Evolutionary conservation across 1,140 invertebrate genomes (phyloP).

Genomic region (Thalassaphorura encarpata): DNA sequence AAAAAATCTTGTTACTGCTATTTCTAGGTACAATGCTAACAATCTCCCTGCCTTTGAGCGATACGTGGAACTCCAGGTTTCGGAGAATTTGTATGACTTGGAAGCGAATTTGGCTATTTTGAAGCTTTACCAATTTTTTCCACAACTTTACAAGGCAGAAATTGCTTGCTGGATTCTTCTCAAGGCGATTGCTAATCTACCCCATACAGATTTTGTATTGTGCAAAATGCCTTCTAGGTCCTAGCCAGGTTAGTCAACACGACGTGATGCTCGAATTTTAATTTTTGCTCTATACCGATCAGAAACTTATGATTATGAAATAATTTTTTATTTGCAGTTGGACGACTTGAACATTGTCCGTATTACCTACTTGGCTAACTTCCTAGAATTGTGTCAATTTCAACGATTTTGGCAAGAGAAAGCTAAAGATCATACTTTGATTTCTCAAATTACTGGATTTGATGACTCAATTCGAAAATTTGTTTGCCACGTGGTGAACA

Average conservation of each 20-base stretch:
- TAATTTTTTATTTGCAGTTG: constrained; percentile 49
- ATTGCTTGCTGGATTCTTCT: constrained; percentile 77
- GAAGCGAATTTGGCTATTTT: constrained; percentile 83
- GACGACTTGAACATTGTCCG: constrained; percentile 69
- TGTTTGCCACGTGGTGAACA: constrained; percentile 92
- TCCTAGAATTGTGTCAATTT: constrained; percentile 89
- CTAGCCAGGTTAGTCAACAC: constrained; percentile 57
- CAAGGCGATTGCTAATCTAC: constrained; percentile 91
- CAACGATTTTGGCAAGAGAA: constrained; percentile 42
- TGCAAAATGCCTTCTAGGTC: constrained; percentile 89
- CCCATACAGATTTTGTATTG: constrained; percentile 91
- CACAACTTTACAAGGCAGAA: constrained; percentile 69
- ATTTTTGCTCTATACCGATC: no score
- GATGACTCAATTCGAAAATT: constrained; percentile 94
- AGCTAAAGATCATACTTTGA: constrained; percentile 52
- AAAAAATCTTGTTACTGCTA: constrained; percentile 20
- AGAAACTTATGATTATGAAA: no score
- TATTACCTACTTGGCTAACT: constrained; percentile 79
- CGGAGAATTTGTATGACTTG: constrained; percentile 88
- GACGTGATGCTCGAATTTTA: no score
- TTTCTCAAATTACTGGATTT: constrained; percentile 73
- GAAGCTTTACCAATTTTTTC: constrained; percentile 88
- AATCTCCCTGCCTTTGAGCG: constrained; percentile 78
- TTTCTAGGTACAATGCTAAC: constrained; percentile 81
- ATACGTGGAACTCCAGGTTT: constrained; percentile 85